These are phyloP conservation scores for Allolobophora icterica DNA, from an alignment of 2,888 invertebrate genomes.

Conservation along the genomic window DNA sequence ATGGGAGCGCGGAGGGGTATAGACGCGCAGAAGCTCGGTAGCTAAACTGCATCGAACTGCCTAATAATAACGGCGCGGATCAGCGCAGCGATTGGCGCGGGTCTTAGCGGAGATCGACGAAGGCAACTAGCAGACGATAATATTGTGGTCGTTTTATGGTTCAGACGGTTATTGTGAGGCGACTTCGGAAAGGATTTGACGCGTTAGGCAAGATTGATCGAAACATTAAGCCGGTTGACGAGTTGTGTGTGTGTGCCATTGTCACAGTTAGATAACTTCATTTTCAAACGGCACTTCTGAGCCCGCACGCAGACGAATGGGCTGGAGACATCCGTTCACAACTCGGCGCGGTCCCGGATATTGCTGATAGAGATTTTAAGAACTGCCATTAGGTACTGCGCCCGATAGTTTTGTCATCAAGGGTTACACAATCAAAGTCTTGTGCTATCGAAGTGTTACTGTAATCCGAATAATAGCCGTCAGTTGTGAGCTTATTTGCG, in stretches of 20 bases:
- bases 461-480: neutral
- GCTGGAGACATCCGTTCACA: constrained; percentile 74
- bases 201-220: neutral
- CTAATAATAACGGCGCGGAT: neutral
- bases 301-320: constrained; percentile 76
- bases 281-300: constrained; percentile 72
- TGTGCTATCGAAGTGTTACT: neutral
- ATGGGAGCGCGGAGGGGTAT: neutral
- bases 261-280: constrained; percentile 28
- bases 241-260: neutral
- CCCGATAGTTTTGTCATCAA: neutral
- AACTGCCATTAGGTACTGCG: too few species aligned
- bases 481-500: neutral
- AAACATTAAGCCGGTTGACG: neutral
- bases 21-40: neutral
- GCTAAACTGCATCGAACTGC: constrained; percentile 12
- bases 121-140: neutral
- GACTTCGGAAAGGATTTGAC: neutral
- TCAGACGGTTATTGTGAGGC: neutral
- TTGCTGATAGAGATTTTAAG: constrained; percentile 36
- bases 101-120: neutral
- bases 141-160: constrained; percentile 17
- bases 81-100: neutral
- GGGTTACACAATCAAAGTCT: neutral
- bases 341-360: constrained; percentile 63